Base-by-base conservation (phyloP, 2,797 vertebrate genomes). In the Phylloscopus collybita region DNA sequence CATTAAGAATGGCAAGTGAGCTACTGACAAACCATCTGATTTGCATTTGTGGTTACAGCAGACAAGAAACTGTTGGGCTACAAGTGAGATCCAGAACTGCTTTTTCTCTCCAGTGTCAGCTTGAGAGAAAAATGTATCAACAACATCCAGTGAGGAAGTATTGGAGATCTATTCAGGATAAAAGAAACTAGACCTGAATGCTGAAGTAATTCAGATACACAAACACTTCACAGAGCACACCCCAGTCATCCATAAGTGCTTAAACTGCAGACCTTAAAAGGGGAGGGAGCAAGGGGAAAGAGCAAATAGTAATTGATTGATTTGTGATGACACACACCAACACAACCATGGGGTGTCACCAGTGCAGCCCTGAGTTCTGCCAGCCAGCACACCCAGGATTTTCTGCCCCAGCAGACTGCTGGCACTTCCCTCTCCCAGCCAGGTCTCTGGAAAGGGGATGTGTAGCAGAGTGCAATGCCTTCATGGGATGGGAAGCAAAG, bases 1-100 rank as follows among this genome's bases (percentile, higher is more conserved):
- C 60, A 79, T 92, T 84, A 81, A 84, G 92, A 91, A 80, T 87
- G 70, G 82, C 36, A 87, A 91, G 81, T 73, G 56, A 86, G 69
- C 53, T 73, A 30, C 72, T 90, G 72, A 80, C 59, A 88, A 94
- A 70, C 71, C 76, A 81, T 56, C 51, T 82, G 51, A 94, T 91
- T 91, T 93, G 79, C 91, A 88, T 87, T 70, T 8, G 5, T 23
- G 11, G 49, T 69, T 89, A 76, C 62, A 76, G 36, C 53, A 80
- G 88, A 54, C 53, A 86, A 94, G 79, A 69, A 87, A 51, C 19
- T 70, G 44, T 59, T 81, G 56, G 72, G 61, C 29, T 73, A 62
- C 57, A 80, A 66, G 56, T 53, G 57, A 91, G 59, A 86, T 34
- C 42, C 81, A 54, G 53, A 57, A 34, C n/a, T 86, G 56, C 45